Conservation (phyloP, 2,113 vertebrate genomes). For the Gnathonemus echidnorhynchus region DNA sequence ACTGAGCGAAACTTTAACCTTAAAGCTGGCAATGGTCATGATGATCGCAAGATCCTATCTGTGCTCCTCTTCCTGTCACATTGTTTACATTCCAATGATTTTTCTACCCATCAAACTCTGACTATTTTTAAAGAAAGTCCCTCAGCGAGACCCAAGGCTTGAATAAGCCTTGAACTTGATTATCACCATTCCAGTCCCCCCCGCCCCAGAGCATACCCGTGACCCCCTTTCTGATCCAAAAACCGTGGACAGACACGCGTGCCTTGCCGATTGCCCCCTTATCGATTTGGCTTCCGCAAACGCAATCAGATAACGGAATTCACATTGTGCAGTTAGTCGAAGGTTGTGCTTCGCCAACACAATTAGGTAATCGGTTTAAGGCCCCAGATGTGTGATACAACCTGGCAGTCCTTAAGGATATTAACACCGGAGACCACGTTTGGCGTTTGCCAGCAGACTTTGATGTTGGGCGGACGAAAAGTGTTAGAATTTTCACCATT, state of each 20-base stretch:
- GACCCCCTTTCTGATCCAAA: slow-evolving; percentile 54
- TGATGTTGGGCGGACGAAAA: background rate
- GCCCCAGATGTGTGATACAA: background rate
- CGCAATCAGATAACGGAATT: slow-evolving; percentile 16
- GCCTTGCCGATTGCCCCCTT: background rate
- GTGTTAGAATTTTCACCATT: background rate
- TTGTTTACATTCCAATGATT: background rate
- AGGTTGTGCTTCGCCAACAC: background rate
- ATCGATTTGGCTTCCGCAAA: background rate
- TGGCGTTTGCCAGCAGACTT: background rate
- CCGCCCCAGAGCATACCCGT: slow-evolving; percentile 53
- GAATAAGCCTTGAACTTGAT: background rate
- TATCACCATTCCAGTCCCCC: background rate
- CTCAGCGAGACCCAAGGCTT: background rate
- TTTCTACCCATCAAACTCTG: background rate
- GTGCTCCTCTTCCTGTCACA: background rate
- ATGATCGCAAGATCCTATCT: background rate
- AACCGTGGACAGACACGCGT: slow-evolving; percentile 28
- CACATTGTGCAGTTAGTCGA: background rate
- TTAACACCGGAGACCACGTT: background rate
- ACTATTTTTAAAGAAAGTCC: background rate
- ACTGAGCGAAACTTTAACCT: background rate
- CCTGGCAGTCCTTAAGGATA: background rate
- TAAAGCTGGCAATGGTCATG: background rate
- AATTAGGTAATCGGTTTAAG: slow-evolving; percentile 10